phyloP scores from a whole-genome alignment of 2,888 invertebrate species.

The Caenorhabditis sp. region DNA sequence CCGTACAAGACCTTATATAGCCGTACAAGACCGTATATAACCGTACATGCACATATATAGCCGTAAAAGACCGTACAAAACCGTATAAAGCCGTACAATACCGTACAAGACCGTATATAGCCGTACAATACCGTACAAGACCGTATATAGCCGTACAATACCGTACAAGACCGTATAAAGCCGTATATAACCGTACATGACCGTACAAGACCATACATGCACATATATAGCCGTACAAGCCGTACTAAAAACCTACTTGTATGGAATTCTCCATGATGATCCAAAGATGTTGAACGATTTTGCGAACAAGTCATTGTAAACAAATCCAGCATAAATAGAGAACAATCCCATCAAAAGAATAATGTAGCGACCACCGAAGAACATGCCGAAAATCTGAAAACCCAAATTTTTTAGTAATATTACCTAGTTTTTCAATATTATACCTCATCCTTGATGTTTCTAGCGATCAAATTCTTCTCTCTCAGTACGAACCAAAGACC shows the following conservation, averaged over 20 bases:
- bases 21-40: too few relatives aligned
- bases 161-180: too few relatives aligned
- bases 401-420: background rate
- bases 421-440: conserved; percentile 26
- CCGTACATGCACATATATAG: too few relatives aligned
- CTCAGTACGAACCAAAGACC: conserved; percentile 92
- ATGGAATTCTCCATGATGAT: conserved; percentile 70
- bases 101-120: too few relatives aligned
- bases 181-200: too few relatives aligned
- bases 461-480: conserved; percentile 81
- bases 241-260: conserved; percentile 49
- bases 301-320: conserved; percentile 67
- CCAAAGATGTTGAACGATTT: conserved; percentile 73
- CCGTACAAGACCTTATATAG: too few relatives aligned
- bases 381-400: conserved; percentile 54
- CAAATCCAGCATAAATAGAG: conserved; percentile 64
- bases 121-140: too few relatives aligned
- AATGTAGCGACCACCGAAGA: conserved; percentile 66
- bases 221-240: too few relatives aligned
- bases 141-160: too few relatives aligned
- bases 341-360: conserved; percentile 67
- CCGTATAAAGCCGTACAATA: too few relatives aligned
- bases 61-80: too few relatives aligned
- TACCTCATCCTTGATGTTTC: conserved; percentile 65
- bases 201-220: too few relatives aligned